Base-by-base conservation (phyloP, 2,113 vertebrate genomes). In the Podilymbus podiceps region DNA sequence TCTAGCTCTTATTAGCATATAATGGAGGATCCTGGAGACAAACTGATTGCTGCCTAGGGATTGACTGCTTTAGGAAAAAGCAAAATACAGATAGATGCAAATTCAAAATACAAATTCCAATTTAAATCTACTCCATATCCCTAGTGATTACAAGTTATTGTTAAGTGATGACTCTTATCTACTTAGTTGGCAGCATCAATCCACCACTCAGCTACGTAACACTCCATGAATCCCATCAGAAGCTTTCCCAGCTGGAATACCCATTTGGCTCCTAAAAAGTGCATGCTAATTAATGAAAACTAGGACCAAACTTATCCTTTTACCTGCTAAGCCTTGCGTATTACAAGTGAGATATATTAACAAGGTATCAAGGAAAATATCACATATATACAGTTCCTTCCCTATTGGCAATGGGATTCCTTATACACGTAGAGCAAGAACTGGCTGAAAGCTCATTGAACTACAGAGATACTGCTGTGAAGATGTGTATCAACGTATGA, bases 21-120 rank as follows among this genome's bases (percentile, higher is more conserved):
- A 95, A 96, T 90, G 58, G 59, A 88, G 38, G 50, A 31, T 77
- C 90, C 64, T 94, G 77, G 62, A 92, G 64, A 91, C 66, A 93
- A 95, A 86, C 14, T n/a, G 27, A 82, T 75, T 84, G 62, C 69
- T 89, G 80, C 64, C 94, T 52, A 89, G 38, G 73, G 81, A 94
- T 9, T 49, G 67, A 84, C 82, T 63, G 75, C 82, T 82, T 90
- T 58, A 96, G 38, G 62, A 87, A 81, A 92, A 95, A 63, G 42
- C 38, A 63, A 91, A 92, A 93, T 72, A 90, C 28, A 88, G 44
- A 90, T 11, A 89, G 84, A 84, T 82, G 68, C 64, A 81, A 90
- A 33, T 85, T 88, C 27, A 90, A 91, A 74, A 92, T 27, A 91
- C 13, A 83, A 79, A 83, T 35, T 71, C 31, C 69, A 71, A 25